Evolutionary conservation across 2,888 invertebrate species (phyloP).

Genomic region (Melieria omissa): DNA sequence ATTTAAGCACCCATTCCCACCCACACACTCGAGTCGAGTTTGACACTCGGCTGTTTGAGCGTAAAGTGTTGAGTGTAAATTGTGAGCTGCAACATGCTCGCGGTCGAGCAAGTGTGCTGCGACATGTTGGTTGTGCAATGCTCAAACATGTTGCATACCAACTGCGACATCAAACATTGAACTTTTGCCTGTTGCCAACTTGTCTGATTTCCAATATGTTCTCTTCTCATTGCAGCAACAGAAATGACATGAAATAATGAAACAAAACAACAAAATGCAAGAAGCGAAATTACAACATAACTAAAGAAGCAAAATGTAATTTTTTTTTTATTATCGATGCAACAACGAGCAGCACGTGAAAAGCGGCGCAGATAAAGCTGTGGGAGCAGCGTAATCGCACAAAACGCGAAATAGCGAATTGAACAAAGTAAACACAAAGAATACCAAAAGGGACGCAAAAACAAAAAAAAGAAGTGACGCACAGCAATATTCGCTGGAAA

Average conservation of each 20-base stretch:
- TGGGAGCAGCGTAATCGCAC: background rate
- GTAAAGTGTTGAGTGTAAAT: background rate
- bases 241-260: constrained; percentile 15
- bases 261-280: too few relatives aligned
- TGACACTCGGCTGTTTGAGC: background rate
- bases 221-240: constrained; percentile 6
- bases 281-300: too few relatives aligned
- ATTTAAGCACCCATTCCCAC: too few relatives aligned
- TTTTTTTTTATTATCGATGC: constrained; percentile 19
- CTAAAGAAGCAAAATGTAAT: constrained; percentile 24
- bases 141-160: too few relatives aligned
- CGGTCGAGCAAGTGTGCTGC: background rate
- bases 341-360: constrained; percentile 18
- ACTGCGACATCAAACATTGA: background rate
- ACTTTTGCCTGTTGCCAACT: background rate
- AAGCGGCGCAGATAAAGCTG: background rate
- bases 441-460: background rate
- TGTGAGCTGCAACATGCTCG: too few relatives aligned
- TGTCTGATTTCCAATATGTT: background rate
- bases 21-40: too few relatives aligned
- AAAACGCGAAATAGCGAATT: background rate
- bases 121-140: background rate
- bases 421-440: background rate
- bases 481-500: constrained; percentile 33
- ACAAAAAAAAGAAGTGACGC: constrained; percentile 19